Evolutionary conservation across 1,140 invertebrate genomes (phyloP), one percentile per base, ranked within the genome.

Genomic region (Polypedilum pembai): DNA sequence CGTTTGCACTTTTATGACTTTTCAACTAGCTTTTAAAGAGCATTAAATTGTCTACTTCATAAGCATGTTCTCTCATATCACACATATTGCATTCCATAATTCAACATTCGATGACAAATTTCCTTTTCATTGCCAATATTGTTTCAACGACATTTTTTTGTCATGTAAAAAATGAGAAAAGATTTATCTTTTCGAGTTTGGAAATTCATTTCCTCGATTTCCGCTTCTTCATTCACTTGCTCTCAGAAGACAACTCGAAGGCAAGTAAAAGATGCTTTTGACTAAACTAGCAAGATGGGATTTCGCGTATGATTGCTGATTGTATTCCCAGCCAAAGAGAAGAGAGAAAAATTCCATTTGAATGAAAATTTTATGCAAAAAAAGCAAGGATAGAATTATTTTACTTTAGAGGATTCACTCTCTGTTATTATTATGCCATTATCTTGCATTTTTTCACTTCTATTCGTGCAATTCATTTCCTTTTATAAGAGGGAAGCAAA

Each of bases 61-160:
- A n/a, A 56, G 15, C 12, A 12, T 56, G 12, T n/a, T 12, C 45
- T 15, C 15, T n/a, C 45, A n/a, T 56, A 12, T n/a, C 12, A 56
- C n/a, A n/a, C 3, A 15, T n/a, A 56, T 56, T 56, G 45, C 45
- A 56, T 56, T 56, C 45, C 45, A 56, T 56, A 56, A 56, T 56
- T 56, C n/a, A 56, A n/a, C 45, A n/a, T 56, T 56, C 45, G 45
- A 56, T 56, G 45, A 56, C 45, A 56, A 56, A 56, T 56, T 56
- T 56, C 45, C 45, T 56, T 56, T 56, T 56, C 10, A 56, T 56
- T 56, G 45, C 12, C 45, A 56, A 15, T 33, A 33, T 33, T 33
- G 24, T 12, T 4, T 4, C 45, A n/a, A 15, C 12, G 12, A 12
- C 12, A 15, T 15, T 56, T 56, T 45, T 56, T 56, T 56, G 45